Evolutionary conservation across 2,888 invertebrate genomes (phyloP).

Genomic region (Dyspetes luteomarginatus): DNA sequence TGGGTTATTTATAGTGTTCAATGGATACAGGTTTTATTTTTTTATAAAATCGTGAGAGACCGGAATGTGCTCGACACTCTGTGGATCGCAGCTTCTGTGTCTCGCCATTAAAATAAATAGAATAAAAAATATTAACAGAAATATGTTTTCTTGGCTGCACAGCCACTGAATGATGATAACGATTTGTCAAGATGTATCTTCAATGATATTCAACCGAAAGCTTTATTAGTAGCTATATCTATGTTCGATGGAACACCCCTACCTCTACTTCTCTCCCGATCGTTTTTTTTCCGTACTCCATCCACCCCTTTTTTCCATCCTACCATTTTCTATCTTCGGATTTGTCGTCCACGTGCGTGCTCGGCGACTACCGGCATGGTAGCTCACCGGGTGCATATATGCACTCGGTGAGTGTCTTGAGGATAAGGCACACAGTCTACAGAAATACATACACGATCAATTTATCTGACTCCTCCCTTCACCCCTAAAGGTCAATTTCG

Average conservation of each 20-base stretch:
- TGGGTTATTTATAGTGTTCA: conserved; percentile 7
- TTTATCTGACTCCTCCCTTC: conserved; percentile 59
- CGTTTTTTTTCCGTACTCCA: not conserved
- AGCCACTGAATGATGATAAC: conserved; percentile 22
- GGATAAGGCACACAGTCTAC: conserved; percentile 8
- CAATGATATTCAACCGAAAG: conserved; percentile 41
- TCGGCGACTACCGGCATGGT: not conserved
- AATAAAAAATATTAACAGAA: not conserved
- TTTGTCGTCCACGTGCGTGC: not conserved
- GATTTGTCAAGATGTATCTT: conserved; percentile 42
- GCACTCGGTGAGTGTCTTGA: not conserved
- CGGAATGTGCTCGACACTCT: not conserved
- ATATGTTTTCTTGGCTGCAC: not conserved
- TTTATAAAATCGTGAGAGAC: not conserved
- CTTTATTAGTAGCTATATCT: conserved; percentile 11
- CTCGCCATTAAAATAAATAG: not conserved
- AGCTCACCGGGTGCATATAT: not conserved
- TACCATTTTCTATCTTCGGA: not conserved
- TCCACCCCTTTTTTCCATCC: not conserved
- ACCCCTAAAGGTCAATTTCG: conserved; percentile 70
- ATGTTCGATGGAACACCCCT: not conserved
- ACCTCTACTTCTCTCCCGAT: not conserved
- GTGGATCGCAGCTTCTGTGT: not conserved
- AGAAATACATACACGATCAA: conserved; percentile 61
- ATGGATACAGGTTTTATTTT: not conserved